Percentiles rank a stretch among this genome's conserved stretches.
phyloP scores from a whole-genome alignment of 1,140 invertebrate genomes.

The Scaptomyza pallida region DNA sequence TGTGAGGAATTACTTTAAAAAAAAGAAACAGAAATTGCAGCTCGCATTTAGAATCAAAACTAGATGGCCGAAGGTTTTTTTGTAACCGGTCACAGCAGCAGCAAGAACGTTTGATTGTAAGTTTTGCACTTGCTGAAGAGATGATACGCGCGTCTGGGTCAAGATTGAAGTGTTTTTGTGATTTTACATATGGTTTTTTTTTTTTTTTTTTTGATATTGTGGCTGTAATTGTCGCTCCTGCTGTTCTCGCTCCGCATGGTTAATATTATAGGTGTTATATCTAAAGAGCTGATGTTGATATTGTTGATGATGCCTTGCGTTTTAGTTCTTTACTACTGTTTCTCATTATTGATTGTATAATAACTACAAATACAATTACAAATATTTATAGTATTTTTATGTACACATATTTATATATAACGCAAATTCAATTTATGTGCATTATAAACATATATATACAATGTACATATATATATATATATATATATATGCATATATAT shows the following conservation, averaged over 20 bases:
- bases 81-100: constrained; percentile 4
- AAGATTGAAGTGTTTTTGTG: constrained; percentile 9
- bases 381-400: constrained; percentile 53
- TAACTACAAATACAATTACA: constrained; percentile 71
- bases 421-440: constrained; percentile 16
- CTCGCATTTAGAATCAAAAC: constrained; percentile 43
- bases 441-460: constrained; percentile 12
- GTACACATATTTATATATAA: constrained; percentile 46
- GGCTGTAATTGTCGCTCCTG: constrained; percentile 3
- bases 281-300: too few species aligned
- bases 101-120: background rate
- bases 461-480: constrained; percentile 23
- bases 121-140: constrained; percentile 36
- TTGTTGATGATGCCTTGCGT: constrained; percentile 56
- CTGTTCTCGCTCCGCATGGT: background rate
- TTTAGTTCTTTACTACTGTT: constrained; percentile 80
- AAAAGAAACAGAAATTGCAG: constrained; percentile 62
- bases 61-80: constrained; percentile 9
- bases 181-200: background rate
- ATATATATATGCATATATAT: constrained; percentile 28
- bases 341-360: constrained; percentile 59
- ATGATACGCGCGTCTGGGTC: constrained; percentile 46
- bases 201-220: background rate
- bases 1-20: constrained; percentile 17
- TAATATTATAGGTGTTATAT: too few species aligned